Evolutionary conservation across 2,888 invertebrate genomes (phyloP).

Genomic region (Cerceris ruficornis): DNA sequence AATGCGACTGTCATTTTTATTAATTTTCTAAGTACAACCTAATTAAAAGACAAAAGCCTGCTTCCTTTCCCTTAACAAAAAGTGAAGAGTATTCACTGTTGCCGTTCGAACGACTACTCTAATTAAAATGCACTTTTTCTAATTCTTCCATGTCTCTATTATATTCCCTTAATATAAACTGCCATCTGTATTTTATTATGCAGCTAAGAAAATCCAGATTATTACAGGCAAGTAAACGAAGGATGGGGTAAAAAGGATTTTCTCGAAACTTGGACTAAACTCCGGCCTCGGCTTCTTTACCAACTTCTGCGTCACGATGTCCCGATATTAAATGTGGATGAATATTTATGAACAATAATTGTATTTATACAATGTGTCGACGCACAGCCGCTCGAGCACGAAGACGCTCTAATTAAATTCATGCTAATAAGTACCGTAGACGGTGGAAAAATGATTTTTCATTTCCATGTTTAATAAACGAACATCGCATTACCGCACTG

Average conservation of each 20-base stretch:
- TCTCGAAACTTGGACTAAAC: slow-evolving; percentile 59
- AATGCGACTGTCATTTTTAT: slow-evolving; percentile 8
- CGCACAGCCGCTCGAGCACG: slow-evolving; percentile 44
- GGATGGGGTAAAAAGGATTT: slow-evolving; percentile 46
- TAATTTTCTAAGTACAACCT: not conserved
- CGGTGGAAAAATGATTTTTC: slow-evolving; percentile 18
- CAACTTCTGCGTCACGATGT: slow-evolving; percentile 55
- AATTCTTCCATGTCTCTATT: slow-evolving; percentile 19
- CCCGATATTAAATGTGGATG: slow-evolving; percentile 76
- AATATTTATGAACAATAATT: slow-evolving; percentile 79
- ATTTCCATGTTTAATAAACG: slow-evolving; percentile 7
- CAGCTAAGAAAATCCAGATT: slow-evolving; percentile 51
- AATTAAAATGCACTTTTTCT: slow-evolving; percentile 36
- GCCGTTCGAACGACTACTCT: not conserved
- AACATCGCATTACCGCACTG: not conserved
- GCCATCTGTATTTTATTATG: slow-evolving; percentile 42
- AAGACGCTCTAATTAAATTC: slow-evolving; percentile 73
- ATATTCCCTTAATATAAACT: slow-evolving; percentile 44
- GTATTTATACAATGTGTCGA: slow-evolving; percentile 75
- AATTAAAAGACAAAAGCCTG: too few species aligned
- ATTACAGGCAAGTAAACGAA: slow-evolving; percentile 52
- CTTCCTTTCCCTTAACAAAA: too few species aligned
- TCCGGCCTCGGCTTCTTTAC: slow-evolving; percentile 53
- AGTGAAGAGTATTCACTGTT: too few species aligned
- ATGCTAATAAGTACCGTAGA: slow-evolving; percentile 69